phyloP scores from a whole-genome alignment of 1,140 invertebrate species.

The Trichomalopsis sarcophagae region DNA sequence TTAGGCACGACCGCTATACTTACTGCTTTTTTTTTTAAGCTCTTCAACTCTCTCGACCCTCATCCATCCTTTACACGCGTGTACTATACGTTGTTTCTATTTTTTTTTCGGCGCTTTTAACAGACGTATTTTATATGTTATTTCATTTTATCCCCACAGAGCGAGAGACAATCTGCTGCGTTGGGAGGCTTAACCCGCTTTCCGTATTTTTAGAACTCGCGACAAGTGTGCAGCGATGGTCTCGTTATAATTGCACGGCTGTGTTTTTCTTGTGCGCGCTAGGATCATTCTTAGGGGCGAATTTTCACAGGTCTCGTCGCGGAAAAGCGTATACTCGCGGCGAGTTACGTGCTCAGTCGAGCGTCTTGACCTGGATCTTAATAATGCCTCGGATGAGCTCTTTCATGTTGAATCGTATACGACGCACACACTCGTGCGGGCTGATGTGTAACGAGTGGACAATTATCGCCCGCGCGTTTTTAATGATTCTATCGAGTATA shows the following conservation, averaged over 20 bases:
- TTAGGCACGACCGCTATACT: constrained; percentile 40
- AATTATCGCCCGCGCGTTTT: background rate
- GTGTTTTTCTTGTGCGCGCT: background rate
- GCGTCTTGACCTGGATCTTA: background rate
- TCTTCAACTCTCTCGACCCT: constrained; percentile 6
- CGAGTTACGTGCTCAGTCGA: background rate
- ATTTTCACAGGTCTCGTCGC: too few species aligned
- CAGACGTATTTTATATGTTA: background rate
- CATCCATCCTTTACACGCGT: background rate
- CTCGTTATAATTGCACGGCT: background rate
- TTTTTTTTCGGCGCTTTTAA: background rate
- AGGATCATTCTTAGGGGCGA: too few species aligned
- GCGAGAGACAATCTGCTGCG: too few species aligned
- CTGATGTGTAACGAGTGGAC: background rate
- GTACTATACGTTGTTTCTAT: background rate
- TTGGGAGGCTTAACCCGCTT: background rate
- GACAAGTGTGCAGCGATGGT: background rate
- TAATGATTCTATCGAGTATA: background rate
- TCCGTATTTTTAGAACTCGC: background rate
- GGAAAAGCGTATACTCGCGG: too few species aligned
- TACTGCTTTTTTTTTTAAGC: background rate
- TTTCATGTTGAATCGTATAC: background rate
- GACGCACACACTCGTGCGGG: background rate
- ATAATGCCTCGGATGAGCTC: background rate
- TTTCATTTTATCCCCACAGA: too few species aligned